A percentile compares a stretch with the other conserved stretches of the same genome.
Conservation (phyloP, 2,888 invertebrate genomes). For the Aquatica leii region DNA sequence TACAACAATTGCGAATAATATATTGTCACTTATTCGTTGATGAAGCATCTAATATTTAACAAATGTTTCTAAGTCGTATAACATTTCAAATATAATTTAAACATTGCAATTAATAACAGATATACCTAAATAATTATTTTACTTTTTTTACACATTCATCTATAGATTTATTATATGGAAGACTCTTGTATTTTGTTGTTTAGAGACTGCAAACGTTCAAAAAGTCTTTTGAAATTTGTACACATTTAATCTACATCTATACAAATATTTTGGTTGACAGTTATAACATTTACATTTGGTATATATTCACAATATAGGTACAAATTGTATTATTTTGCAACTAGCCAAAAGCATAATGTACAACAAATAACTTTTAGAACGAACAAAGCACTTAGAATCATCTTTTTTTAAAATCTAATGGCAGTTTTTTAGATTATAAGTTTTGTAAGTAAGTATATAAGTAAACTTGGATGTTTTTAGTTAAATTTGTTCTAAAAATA, state of each 20-base stretch:
- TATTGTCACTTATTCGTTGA: constrained; percentile 24
- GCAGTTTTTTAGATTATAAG: constrained; percentile 20
- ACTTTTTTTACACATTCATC: background rate
- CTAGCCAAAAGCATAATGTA: constrained; percentile 16
- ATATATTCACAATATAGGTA: constrained; percentile 26
- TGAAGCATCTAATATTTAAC: constrained; percentile 29
- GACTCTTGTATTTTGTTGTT: constrained; percentile 47
- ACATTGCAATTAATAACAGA: background rate
- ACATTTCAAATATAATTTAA: constrained; percentile 18
- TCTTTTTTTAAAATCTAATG: constrained; percentile 21
- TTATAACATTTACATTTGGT: constrained; percentile 14
- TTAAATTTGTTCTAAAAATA: too few species aligned
- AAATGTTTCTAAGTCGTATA: constrained; percentile 19
- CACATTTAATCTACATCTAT: constrained; percentile 31
- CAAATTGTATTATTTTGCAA: constrained; percentile 13
- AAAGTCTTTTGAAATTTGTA: constrained; percentile 31
- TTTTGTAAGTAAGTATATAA: background rate
- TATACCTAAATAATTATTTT: constrained; percentile 1
- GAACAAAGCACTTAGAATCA: too few species aligned
- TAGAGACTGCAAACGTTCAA: constrained; percentile 22
- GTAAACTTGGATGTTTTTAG: background rate
- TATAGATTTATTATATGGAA: constrained; percentile 40
- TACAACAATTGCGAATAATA: constrained; percentile 28
- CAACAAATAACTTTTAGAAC: constrained; percentile 6
- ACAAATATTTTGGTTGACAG: constrained; percentile 25